These are phyloP conservation scores for Drosophila repleta DNA, from an alignment of 1,140 invertebrate species.

Conservation along the genomic window DNA sequence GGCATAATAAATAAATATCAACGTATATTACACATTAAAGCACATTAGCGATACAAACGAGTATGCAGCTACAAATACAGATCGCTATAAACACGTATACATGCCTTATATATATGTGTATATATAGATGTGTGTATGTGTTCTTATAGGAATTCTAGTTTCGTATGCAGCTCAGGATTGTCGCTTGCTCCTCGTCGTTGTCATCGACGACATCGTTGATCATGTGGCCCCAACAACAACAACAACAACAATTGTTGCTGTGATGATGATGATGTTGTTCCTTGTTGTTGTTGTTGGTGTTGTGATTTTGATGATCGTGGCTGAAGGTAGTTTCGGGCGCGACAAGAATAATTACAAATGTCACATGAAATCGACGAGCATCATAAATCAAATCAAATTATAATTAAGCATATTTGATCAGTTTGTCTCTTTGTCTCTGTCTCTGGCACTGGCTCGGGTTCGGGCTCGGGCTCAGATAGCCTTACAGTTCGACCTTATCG, in stretches of 20 bases:
- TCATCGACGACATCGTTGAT: constrained; percentile 75
- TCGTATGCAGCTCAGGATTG: constrained; percentile 80
- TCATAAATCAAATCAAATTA: constrained; percentile 84
- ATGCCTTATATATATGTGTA: neutral
- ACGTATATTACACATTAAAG: constrained; percentile 11
- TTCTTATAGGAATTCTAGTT: constrained; percentile 55
- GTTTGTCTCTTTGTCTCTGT: constrained; percentile 50
- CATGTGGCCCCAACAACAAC: constrained; percentile 36
- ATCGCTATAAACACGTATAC: neutral
- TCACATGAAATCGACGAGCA: constrained; percentile 78
- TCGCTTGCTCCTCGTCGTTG: constrained; percentile 77
- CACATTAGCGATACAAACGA: constrained; percentile 28
- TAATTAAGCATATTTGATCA: constrained; percentile 83
- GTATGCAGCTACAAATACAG: constrained; percentile 4
- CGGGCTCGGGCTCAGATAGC: constrained; percentile 15
- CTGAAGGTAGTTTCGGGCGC: constrained; percentile 66
- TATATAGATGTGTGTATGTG: constrained; percentile 1
- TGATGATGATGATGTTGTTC: constrained; percentile 15
- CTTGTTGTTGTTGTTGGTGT: constrained; percentile 30
- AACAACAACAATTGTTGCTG: constrained; percentile 30
- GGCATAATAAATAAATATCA: constrained; percentile 18
- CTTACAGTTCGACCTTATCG: constrained; percentile 55
- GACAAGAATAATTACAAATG: constrained; percentile 84
- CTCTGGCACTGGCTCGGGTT: neutral
- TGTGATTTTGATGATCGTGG: constrained; percentile 66